A percentile compares a stretch with the other conserved stretches of the same genome.
Evolutionary conservation across 2,888 invertebrate genomes (phyloP).

Genomic region (Hemithea aestivaria): DNA sequence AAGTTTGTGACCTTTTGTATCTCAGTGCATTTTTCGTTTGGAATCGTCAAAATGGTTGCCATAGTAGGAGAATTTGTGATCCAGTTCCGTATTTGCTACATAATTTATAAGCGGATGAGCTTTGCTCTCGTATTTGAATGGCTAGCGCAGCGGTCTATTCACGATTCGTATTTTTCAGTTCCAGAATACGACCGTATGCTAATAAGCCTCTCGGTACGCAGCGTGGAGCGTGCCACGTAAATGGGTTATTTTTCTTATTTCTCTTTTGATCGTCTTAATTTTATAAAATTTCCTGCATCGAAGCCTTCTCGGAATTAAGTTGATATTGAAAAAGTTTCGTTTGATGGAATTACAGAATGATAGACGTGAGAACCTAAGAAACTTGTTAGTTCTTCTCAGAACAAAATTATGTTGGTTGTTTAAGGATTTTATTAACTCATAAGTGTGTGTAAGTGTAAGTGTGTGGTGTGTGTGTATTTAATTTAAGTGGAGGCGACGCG

Average conservation of each 20-base stretch:
- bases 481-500: too few species aligned
- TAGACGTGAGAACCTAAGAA: too few species aligned
- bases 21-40: slow-evolving; percentile 28
- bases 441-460: too few species aligned
- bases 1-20: slow-evolving; percentile 20
- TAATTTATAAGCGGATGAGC: slow-evolving; percentile 61
- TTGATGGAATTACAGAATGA: too few species aligned
- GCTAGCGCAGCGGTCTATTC: slow-evolving; percentile 42
- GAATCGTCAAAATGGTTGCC: slow-evolving; percentile 33
- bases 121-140: slow-evolving; percentile 53
- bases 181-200: slow-evolving; percentile 57
- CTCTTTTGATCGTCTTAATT: slow-evolving; percentile 15
- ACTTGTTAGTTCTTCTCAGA: too few species aligned
- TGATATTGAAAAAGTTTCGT: too few species aligned
- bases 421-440: too few species aligned
- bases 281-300: too few species aligned
- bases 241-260: slow-evolving; percentile 27
- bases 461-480: too few species aligned
- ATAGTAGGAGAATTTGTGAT: slow-evolving; percentile 37
- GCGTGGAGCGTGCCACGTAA: slow-evolving; percentile 35
- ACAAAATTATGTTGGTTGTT: too few species aligned
- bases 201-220: slow-evolving; percentile 50
- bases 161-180: slow-evolving; percentile 53
- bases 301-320: too few species aligned
- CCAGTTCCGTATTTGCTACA: slow-evolving; percentile 48